phyloP scores from a whole-genome alignment of 2,797 vertebrate species.

The Trachops cirrhosus region DNA sequence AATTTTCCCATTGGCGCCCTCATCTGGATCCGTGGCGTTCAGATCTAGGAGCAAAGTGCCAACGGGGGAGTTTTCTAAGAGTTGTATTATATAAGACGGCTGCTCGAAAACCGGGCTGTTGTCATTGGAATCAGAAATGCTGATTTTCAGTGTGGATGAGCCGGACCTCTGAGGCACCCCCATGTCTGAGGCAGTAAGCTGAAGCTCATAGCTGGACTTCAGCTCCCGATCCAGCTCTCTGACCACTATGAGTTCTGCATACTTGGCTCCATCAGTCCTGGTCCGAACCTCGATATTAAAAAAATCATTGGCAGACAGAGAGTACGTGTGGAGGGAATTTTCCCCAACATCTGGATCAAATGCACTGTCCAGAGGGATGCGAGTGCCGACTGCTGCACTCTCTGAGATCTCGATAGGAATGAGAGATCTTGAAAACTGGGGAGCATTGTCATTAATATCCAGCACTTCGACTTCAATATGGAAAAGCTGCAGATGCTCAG shows the following conservation, averaged over 20 bases:
- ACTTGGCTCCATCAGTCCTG: conserved; percentile 95
- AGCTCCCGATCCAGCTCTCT: conserved; percentile 93
- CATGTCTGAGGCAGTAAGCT: conserved; percentile 93
- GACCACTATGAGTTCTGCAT: conserved; percentile 94
- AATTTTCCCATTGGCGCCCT: conserved; percentile 96
- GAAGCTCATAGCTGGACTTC: conserved; percentile 92
- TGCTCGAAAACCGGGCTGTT: conserved; percentile 95
- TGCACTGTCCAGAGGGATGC: conserved; percentile 94
- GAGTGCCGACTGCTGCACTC: conserved; percentile 95
- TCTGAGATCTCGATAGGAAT: conserved; percentile 97
- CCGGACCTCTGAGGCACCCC: conserved; percentile 93
- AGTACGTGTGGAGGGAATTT: conserved; percentile 94
- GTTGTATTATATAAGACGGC: conserved; percentile 89
- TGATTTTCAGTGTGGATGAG: conserved; percentile 93
- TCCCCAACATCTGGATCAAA: conserved; percentile 95
- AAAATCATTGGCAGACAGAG: conserved; percentile 92
- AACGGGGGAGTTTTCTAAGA: conserved; percentile 90
- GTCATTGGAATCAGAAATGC: conserved; percentile 97
- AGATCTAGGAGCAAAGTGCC: conserved; percentile 94
- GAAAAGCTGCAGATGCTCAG: conserved; percentile 95
- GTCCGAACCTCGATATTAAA: conserved; percentile 94
- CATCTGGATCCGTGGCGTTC: conserved; percentile 97
- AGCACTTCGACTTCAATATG: conserved; percentile 96
- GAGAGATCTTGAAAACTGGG: conserved; percentile 92
- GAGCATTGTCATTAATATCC: conserved; percentile 98